Conservation (phyloP, 2,888 invertebrate genomes). For the Diploptera punctata region DNA sequence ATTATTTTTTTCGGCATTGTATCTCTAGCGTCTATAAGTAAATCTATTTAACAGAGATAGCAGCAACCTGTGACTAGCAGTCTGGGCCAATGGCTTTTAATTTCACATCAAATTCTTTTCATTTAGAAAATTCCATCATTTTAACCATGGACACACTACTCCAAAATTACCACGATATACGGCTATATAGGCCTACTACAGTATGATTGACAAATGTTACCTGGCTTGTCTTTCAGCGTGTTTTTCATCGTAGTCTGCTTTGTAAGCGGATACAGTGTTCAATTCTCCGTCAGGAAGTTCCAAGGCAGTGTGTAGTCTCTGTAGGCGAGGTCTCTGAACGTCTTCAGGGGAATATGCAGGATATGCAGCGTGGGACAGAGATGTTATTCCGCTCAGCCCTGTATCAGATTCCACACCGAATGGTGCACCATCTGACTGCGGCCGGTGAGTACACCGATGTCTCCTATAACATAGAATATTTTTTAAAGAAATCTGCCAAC, state of each 20-base stretch:
- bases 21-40: too few relatives aligned
- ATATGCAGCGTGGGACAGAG: conserved; percentile 48
- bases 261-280: conserved; percentile 64
- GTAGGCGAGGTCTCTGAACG: conserved; percentile 50
- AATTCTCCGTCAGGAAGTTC: conserved; percentile 53
- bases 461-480: conserved; percentile 71
- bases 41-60: too few relatives aligned
- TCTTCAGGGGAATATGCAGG: conserved; percentile 48
- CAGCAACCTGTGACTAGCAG: too few relatives aligned
- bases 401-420: conserved; percentile 45
- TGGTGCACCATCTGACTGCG: conserved; percentile 50
- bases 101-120: too few relatives aligned
- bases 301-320: conserved; percentile 50
- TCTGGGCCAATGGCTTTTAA: too few relatives aligned
- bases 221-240: conserved; percentile 65
- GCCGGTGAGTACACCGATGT: conserved; percentile 81
- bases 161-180: too few relatives aligned
- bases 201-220: too few relatives aligned
- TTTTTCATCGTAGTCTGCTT: conserved; percentile 70
- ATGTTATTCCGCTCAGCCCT: conserved; percentile 43
- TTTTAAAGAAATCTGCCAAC: too few relatives aligned
- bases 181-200: too few relatives aligned
- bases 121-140: too few relatives aligned
- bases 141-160: too few relatives aligned
- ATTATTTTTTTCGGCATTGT: too few relatives aligned